A percentile compares a stretch with the other conserved stretches of the same genome.
These are phyloP conservation scores for Phodopus roborovskii DNA, from an alignment of 2,113 vertebrate species.

Conservation along the genomic window DNA sequence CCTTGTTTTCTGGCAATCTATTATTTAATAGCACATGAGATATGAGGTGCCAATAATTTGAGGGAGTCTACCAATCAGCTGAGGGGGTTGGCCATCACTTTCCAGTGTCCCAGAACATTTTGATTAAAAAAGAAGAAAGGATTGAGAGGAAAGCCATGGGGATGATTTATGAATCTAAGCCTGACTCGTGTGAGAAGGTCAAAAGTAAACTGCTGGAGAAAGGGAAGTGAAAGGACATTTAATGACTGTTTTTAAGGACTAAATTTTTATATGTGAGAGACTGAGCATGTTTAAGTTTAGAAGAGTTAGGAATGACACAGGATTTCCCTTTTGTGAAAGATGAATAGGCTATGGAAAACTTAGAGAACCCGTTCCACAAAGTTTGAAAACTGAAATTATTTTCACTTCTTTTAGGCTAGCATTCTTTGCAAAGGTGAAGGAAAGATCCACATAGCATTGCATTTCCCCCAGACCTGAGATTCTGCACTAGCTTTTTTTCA, in stretches of 20 bases:
- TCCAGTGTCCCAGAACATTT: not conserved
- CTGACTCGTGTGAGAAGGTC: conserved; percentile 24
- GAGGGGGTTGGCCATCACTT: not conserved
- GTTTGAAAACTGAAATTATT: conserved; percentile 46
- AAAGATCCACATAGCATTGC: conserved; percentile 15
- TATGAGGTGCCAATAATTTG: not conserved
- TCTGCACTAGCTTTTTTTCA: conserved; percentile 47
- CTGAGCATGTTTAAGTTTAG: conserved; percentile 12
- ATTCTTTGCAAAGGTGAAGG: conserved; percentile 56
- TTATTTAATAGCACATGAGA: not conserved
- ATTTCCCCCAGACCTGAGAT: conserved; percentile 23
- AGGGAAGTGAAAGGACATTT: conserved; percentile 15
- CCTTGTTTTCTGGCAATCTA: conserved; percentile 8
- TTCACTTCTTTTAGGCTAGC: conserved; percentile 34
- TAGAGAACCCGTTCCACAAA: not conserved
- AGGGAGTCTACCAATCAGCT: not conserved
- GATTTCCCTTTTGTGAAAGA: conserved; percentile 42
- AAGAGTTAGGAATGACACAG: not conserved
- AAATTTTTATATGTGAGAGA: not conserved
- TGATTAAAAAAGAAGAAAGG: not conserved
- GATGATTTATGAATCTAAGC: conserved; percentile 33
- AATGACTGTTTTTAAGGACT: not conserved
- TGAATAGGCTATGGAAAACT: conserved; percentile 2
- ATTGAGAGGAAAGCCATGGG: not conserved
- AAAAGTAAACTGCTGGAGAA: not conserved